Base-by-base conservation (phyloP, 2,888 invertebrate genomes). In the Carabus problematicus region DNA sequence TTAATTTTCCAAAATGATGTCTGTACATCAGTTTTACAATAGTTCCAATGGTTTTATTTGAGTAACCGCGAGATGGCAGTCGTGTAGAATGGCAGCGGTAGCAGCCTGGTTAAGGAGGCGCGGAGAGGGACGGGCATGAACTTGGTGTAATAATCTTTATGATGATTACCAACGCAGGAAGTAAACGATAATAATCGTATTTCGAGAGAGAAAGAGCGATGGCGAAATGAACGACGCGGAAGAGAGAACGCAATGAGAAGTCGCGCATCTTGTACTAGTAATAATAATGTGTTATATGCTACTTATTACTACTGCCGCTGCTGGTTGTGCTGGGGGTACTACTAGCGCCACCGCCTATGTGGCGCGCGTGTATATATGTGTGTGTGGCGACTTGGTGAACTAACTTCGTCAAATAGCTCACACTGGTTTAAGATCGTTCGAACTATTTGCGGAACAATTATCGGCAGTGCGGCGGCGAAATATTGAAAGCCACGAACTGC, bases 371-470 rank as follows among this genome's bases (percentile, higher is more conserved):
- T 29, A 6, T 29, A 29, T 29, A 29, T 29, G 29, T 29, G 55
- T 14, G 19, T 16, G 55, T 12, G 12, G 18, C 4, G 56, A 19
- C 39, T 40, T 40, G 56, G 40, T 54, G 14, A 16, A 7, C 9
- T 18, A 56, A 56, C 39, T 56, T 56, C 29, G 56, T 52, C 52
- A 56, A 56, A 56, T 56, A 56, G 2, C 56, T 56, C 56, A 56
- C 39, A 56, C 39, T 56, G 56, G 9, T 75, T 73, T 74, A 79
- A 80, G 79, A 80, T 76, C 77, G 75, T 74, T 72, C 72, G 52
- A 81, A 81, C 80, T 80, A 80, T 80, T 80, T 80, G 81, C 77
- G 79, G 80, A 74, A 74, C 75, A 76, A 76, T 56, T 56, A 64
- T 56, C 43, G 55, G 62, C 47, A 62, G 12, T 62, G 43, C 11